phyloP scores from a whole-genome alignment of 2,888 invertebrate species.

The Drosophila anceps region DNA sequence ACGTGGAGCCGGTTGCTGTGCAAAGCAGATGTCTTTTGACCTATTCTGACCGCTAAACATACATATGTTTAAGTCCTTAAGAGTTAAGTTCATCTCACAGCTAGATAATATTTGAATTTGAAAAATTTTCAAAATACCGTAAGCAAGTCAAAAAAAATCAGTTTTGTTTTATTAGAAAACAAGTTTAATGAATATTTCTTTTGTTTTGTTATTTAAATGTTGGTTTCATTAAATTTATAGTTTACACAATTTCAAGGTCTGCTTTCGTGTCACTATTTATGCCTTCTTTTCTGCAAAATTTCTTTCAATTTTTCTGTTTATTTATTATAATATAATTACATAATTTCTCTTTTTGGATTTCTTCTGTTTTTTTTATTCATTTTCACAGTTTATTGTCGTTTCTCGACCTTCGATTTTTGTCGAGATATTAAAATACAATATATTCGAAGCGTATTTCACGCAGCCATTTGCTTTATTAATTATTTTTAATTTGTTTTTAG shows the following conservation, averaged over 20 bases:
- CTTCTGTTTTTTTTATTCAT: conserved; percentile 62
- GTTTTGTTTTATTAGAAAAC: conserved; percentile 81
- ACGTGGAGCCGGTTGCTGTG: too few relatives aligned
- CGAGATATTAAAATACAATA: conserved; percentile 85
- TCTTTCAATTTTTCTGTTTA: conserved; percentile 31
- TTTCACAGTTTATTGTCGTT: conserved; percentile 86
- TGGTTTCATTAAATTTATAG: conserved; percentile 74
- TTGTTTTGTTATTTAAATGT: conserved; percentile 74
- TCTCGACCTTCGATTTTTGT: conserved; percentile 85
- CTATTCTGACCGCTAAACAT: too few relatives aligned
- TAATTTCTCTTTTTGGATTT: conserved; percentile 52
- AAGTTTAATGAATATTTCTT: conserved; percentile 81
- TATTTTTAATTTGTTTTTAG: conserved; percentile 18
- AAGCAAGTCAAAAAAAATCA: conserved; percentile 35
- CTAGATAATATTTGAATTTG: neutral
- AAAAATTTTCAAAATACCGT: neutral
- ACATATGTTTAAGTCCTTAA: neutral
- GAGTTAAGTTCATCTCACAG: neutral
- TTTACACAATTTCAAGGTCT: conserved; percentile 78
- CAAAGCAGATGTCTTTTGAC: too few relatives aligned
- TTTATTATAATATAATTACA: conserved; percentile 76
- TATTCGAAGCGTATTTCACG: conserved; percentile 65
- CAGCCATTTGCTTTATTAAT: conserved; percentile 54
- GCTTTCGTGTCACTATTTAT: conserved; percentile 44
- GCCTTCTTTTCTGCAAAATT: conserved; percentile 59